Conservation (phyloP, 2,113 vertebrate genomes). For the Oostethus manadensis region DNA sequence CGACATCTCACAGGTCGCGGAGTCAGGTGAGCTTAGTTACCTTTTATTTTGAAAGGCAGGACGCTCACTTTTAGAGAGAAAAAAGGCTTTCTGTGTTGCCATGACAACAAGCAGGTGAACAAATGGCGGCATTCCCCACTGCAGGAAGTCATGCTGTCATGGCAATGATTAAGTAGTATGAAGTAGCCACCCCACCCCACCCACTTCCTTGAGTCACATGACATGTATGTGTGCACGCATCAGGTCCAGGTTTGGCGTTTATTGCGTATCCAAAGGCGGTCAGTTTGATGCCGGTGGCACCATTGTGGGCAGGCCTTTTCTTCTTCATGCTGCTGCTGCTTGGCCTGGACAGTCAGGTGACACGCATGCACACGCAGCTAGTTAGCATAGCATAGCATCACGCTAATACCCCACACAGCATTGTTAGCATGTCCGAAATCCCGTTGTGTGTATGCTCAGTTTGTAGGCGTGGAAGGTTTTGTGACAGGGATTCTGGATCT, state of each 20-base stretch:
- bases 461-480: constrained; percentile 80
- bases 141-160: neutral
- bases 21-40: constrained; percentile 74
- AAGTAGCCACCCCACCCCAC: neutral
- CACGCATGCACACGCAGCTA: neutral
- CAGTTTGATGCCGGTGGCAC: constrained; percentile 76
- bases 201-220: neutral
- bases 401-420: too few relatives aligned
- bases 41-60: too few relatives aligned
- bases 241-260: constrained; percentile 79
- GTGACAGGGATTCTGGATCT: constrained; percentile 78
- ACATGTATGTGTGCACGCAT: constrained; percentile 9
- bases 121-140: neutral
- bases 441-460: constrained; percentile 53
- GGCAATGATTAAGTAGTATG: neutral
- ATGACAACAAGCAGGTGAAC: neutral
- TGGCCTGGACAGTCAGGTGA: constrained; percentile 78
- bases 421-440: too few relatives aligned
- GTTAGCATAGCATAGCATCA: neutral
- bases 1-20: constrained; percentile 74
- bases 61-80: too few relatives aligned
- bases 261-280: constrained; percentile 79
- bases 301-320: constrained; percentile 77
- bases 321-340: constrained; percentile 80
- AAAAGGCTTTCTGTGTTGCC: too few relatives aligned